Evolutionary conservation across 2,888 invertebrate species (phyloP).

Genomic region (Blastobasis adustella): DNA sequence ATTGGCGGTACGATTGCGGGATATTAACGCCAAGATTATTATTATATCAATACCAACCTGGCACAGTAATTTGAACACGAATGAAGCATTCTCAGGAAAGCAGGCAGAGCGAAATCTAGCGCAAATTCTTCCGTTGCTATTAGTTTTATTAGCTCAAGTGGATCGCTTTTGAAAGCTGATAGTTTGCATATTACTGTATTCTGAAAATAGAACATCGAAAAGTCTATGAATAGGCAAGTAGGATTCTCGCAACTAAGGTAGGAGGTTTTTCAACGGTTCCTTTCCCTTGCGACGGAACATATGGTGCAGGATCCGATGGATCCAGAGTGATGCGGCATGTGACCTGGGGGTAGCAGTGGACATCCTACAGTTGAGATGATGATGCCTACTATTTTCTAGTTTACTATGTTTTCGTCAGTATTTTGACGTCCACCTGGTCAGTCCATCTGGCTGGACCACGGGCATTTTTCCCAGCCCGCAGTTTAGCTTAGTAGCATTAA

Average conservation of each 20-base stretch:
- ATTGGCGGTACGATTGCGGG: too few relatives aligned
- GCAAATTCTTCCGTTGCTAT: conserved; percentile 44
- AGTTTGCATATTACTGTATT: conserved; percentile 38
- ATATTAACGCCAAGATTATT: neutral
- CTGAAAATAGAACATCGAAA: neutral
- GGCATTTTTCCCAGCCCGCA: too few relatives aligned
- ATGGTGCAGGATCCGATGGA: too few relatives aligned
- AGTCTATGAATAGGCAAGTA: neutral
- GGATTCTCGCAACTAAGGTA: too few relatives aligned
- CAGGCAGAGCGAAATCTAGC: conserved; percentile 45
- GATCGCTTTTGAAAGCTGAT: conserved; percentile 36
- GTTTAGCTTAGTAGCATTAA: too few relatives aligned
- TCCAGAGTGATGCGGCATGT: neutral
- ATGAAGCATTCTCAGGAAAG: conserved; percentile 39
- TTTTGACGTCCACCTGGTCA: too few relatives aligned
- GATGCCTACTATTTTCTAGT: neutral
- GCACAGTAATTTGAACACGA: conserved; percentile 33
- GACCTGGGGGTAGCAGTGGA: neutral
- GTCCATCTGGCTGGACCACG: neutral
- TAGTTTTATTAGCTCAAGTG: conserved; percentile 37
- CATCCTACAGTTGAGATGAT: neutral
- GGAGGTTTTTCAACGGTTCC: too few relatives aligned
- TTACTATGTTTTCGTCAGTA: too few relatives aligned
- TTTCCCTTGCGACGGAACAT: too few relatives aligned
- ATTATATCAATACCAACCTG: conserved; percentile 24